phyloP scores from a whole-genome alignment of 2,888 invertebrate genomes.

The Melanotus villosus region DNA sequence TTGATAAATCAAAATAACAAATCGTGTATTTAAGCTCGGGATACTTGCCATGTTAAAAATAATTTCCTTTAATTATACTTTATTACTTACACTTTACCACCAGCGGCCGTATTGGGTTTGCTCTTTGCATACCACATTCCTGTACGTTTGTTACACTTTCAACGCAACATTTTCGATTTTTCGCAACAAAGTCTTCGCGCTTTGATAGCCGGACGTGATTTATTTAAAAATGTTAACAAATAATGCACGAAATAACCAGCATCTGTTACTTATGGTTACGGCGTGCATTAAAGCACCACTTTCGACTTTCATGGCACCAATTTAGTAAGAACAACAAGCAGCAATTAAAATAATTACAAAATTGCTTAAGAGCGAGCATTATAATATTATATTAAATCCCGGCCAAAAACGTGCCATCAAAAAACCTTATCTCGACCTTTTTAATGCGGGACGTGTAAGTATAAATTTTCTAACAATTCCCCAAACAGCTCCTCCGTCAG shows the following conservation, averaged over 20 bases:
- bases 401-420: slow-evolving; percentile 40
- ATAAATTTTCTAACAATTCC: slow-evolving; percentile 56
- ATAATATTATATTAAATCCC: slow-evolving; percentile 36
- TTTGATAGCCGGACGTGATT: no score
- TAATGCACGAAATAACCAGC: background rate
- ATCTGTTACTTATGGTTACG: slow-evolving; percentile 7
- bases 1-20: slow-evolving; percentile 70
- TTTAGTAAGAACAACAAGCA: slow-evolving; percentile 13
- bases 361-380: slow-evolving; percentile 35
- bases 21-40: slow-evolving; percentile 66
- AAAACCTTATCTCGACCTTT: slow-evolving; percentile 36
- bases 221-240: no score
- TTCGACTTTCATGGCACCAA: slow-evolving; percentile 12
- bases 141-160: slow-evolving; percentile 36
- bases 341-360: slow-evolving; percentile 43
- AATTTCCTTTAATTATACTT: slow-evolving; percentile 68
- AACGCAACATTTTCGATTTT: no score
- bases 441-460: slow-evolving; percentile 52
- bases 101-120: slow-evolving; percentile 37
- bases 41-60: slow-evolving; percentile 65
- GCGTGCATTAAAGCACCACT: slow-evolving; percentile 3
- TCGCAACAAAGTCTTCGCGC: no score
- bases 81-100: slow-evolving; percentile 60
- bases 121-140: slow-evolving; percentile 29
- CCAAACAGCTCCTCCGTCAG: slow-evolving; percentile 55